Evolutionary conservation across 1,140 invertebrate species (phyloP).

Genomic region (Brachionus asplanchnoidis): DNA sequence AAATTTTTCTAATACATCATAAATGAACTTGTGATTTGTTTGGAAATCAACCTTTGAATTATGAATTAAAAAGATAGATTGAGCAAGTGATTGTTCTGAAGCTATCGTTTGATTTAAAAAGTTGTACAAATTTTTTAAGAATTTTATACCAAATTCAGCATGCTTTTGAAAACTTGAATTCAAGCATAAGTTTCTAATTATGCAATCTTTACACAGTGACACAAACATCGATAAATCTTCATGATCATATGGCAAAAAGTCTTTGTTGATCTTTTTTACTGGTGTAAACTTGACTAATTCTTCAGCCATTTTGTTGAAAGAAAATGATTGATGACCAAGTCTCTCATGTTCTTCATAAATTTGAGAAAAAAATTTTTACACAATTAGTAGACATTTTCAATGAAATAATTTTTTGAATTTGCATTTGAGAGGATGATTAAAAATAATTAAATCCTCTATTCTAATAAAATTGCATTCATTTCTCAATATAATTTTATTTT

Average conservation of each 20-base stretch:
- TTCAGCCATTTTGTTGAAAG: neutral
- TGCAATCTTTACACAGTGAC: neutral
- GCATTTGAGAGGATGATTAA: neutral
- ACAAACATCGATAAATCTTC: neutral
- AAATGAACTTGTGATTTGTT: neutral
- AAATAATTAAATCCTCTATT: too few species aligned
- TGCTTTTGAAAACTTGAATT: neutral
- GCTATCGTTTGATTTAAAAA: neutral
- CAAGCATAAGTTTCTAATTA: neutral
- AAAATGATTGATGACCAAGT: neutral
- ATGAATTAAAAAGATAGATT: slow-evolving; percentile 5
- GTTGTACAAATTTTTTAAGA: neutral
- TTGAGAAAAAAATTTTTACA: neutral
- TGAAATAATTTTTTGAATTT: neutral
- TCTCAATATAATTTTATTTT: too few species aligned
- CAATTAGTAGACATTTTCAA: neutral
- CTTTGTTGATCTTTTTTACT: neutral
- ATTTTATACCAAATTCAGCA: neutral
- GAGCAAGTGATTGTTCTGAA: neutral
- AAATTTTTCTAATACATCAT: neutral
- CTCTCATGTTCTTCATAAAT: neutral
- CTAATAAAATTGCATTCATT: too few species aligned
- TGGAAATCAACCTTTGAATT: neutral
- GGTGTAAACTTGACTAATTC: neutral
- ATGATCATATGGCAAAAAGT: neutral